phyloP scores from a whole-genome alignment of 2,113 vertebrate genomes.

The Pedetes capensis region DNA sequence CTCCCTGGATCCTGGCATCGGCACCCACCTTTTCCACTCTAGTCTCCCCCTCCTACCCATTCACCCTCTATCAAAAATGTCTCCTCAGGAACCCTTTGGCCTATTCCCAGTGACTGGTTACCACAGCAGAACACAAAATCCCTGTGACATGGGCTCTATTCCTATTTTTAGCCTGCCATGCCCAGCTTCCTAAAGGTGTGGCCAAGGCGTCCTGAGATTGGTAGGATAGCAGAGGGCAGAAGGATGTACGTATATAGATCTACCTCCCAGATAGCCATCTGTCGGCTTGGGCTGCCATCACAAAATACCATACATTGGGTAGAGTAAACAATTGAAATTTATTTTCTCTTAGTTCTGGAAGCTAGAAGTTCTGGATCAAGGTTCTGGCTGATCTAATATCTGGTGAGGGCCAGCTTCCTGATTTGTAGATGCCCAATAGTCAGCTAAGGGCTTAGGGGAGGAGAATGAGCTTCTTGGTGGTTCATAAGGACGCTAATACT shows the following conservation, averaged over 20 bases:
- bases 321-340: neutral
- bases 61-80: neutral
- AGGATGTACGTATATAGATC: neutral
- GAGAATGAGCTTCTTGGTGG: too few relatives aligned
- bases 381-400: neutral
- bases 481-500: neutral
- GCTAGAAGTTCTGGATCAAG: neutral
- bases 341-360: slow-evolving; percentile 8
- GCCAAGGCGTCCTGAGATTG: neutral
- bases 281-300: neutral
- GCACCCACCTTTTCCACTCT: neutral
- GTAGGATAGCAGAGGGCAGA: neutral
- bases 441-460: too few relatives aligned
- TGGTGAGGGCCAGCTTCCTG: neutral
- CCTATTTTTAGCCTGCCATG: neutral
- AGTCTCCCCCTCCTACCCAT: neutral
- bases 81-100: neutral
- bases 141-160: neutral
- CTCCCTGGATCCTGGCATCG: neutral
- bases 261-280: neutral
- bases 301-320: neutral
- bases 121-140: neutral
- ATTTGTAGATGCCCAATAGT: neutral
- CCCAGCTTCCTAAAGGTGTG: neutral
- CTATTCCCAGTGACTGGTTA: neutral